phyloP scores from a whole-genome alignment of 2,888 invertebrate species.

The Apodemia zela region DNA sequence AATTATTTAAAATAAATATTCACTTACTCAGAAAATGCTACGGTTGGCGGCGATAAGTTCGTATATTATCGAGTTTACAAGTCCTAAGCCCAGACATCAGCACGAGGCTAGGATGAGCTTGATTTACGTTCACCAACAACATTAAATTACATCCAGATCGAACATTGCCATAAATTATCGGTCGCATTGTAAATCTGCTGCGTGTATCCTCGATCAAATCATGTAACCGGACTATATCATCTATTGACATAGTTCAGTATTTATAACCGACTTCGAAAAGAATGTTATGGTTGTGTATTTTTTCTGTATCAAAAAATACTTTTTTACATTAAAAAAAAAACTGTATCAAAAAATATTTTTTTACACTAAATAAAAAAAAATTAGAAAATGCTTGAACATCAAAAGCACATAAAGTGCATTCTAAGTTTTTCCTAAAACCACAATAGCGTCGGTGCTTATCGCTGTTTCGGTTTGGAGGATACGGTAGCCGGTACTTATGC shows the following conservation, averaged over 20 bases:
- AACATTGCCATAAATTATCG: conserved; percentile 75
- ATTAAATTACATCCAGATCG: conserved; percentile 79
- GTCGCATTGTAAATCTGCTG: conserved; percentile 75
- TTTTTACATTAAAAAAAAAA: too few species aligned
- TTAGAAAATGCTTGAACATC: too few species aligned
- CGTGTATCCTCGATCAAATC: conserved; percentile 72
- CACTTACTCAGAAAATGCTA: conserved; percentile 36
- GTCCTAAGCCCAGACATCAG: conserved; percentile 57
- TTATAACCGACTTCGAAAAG: neutral
- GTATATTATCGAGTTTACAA: conserved; percentile 58
- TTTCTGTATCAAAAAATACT: too few species aligned
- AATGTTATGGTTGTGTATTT: neutral
- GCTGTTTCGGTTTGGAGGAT: too few species aligned
- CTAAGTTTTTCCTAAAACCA: too few species aligned
- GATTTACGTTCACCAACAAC: conserved; percentile 73
- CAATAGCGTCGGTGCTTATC: too few species aligned
- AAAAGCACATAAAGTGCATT: too few species aligned
- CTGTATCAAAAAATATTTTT: too few species aligned
- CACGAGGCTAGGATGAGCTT: conserved; percentile 60
- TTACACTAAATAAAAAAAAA: too few species aligned
- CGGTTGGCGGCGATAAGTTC: conserved; percentile 43
- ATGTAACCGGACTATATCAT: conserved; percentile 62
- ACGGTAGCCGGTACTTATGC: too few species aligned
- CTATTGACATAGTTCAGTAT: conserved; percentile 46
- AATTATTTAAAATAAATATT: conserved; percentile 6